These are phyloP conservation scores for Syndactyla subalaris DNA, from an alignment of 2,797 vertebrate species.

Conservation along the genomic window DNA sequence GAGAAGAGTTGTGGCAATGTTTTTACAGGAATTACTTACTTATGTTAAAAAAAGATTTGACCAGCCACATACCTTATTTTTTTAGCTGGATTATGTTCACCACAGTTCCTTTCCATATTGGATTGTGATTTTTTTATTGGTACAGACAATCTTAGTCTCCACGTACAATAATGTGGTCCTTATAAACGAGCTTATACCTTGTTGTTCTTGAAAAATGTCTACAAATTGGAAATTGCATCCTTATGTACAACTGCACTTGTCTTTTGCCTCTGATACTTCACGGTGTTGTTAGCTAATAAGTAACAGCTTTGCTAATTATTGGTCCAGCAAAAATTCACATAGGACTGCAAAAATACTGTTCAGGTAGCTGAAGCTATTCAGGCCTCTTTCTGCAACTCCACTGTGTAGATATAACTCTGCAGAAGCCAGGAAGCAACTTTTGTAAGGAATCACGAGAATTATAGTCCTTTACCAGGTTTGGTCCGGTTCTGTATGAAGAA, in stretches of 20 bases:
- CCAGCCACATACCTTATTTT: not conserved
- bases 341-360: not conserved
- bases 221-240: not conserved
- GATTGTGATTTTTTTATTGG: not conserved
- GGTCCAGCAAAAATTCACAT: not conserved
- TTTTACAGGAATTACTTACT: not conserved
- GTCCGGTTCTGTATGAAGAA: not conserved
- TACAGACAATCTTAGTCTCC: not conserved
- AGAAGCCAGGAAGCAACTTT: not conserved
- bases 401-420: not conserved
- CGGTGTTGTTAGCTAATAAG: not conserved
- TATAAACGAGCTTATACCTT: not conserved
- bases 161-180: not conserved
- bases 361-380: not conserved
- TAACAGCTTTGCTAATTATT: not conserved
- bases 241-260: not conserved
- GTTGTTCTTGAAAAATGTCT: not conserved
- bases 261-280: not conserved
- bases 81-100: not conserved
- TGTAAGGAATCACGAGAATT: not conserved
- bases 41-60: not conserved
- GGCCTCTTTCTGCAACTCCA: not conserved
- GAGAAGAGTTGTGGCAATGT: not conserved
- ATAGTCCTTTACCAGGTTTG: not conserved
- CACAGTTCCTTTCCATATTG: not conserved